Evolutionary conservation across 2,113 vertebrate species (phyloP).

Genomic region (Hucho hucho): DNA sequence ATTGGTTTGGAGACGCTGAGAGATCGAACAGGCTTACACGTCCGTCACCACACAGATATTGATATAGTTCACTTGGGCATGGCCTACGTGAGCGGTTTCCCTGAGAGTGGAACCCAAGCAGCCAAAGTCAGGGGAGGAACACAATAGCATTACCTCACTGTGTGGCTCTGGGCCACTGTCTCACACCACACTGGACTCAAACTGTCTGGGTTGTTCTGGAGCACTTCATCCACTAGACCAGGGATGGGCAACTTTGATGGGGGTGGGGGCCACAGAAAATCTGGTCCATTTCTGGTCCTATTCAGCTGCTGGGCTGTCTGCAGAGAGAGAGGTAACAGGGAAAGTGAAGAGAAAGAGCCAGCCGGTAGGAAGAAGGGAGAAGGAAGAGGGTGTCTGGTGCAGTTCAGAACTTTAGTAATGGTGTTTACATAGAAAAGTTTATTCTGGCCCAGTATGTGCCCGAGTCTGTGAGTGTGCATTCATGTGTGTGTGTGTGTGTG

Average conservation of each 20-base stretch:
- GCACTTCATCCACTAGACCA: too few relatives aligned
- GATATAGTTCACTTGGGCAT: slow-evolving; percentile 28
- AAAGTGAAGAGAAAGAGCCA: slow-evolving; percentile 12
- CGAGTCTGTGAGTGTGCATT: neutral
- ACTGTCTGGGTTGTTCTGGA: neutral
- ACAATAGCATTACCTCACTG: slow-evolving; percentile 6
- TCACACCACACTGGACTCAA: neutral
- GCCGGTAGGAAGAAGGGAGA: neutral
- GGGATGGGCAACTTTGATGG: too few relatives aligned
- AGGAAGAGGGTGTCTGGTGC: neutral
- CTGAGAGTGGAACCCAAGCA: slow-evolving; percentile 18
- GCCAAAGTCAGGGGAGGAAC: neutral
- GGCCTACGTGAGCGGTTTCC: slow-evolving; percentile 36
- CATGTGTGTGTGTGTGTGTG: neutral
- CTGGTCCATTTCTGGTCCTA: slow-evolving; percentile 6
- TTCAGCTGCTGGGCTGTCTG: slow-evolving; percentile 16
- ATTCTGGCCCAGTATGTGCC: neutral
- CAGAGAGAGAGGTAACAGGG: slow-evolving; percentile 25
- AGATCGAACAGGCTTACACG: slow-evolving; percentile 59
- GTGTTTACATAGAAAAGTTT: neutral
- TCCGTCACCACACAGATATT: slow-evolving; percentile 58
- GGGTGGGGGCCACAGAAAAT: too few relatives aligned
- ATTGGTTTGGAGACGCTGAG: slow-evolving; percentile 40
- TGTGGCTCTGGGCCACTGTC: slow-evolving; percentile 13
- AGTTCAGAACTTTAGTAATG: neutral